Conservation (phyloP, 2,888 invertebrate genomes). For the Dolichomitus sp. region DNA sequence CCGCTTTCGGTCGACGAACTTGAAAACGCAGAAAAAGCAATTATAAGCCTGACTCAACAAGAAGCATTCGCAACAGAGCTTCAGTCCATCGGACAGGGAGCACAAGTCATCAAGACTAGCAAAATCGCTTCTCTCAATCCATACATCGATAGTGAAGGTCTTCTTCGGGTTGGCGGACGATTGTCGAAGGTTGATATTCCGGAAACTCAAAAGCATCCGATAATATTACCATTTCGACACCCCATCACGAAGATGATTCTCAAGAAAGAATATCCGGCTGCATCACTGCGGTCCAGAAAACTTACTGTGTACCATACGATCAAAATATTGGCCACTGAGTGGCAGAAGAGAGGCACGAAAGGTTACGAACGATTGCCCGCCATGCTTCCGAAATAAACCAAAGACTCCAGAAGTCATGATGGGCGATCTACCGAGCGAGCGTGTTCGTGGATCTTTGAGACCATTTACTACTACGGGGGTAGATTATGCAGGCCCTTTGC, state of each 20-base stretch:
- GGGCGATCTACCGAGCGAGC: too few species aligned
- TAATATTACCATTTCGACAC: conserved; percentile 36
- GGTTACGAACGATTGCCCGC: conserved; percentile 73
- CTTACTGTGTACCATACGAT: conserved; percentile 59
- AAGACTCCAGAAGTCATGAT: too few species aligned
- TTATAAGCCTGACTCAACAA: conserved; percentile 45
- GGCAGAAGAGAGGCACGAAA: conserved; percentile 68
- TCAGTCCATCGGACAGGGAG: conserved; percentile 1
- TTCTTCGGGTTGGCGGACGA: conserved; percentile 58
- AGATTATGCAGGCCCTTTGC: too few species aligned
- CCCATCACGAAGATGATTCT: conserved; percentile 47
- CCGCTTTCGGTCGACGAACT: conserved; percentile 43
- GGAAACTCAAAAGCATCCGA: conserved; percentile 40
- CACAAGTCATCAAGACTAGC: conserved; percentile 33
- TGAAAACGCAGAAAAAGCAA: conserved; percentile 34
- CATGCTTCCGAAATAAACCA: conserved; percentile 76
- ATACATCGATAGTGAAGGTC: conserved; percentile 39
- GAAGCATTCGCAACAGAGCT: conserved; percentile 40
- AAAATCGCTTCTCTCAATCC: conserved; percentile 40
- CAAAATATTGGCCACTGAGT: conserved; percentile 75
- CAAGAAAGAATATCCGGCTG: conserved; percentile 54
- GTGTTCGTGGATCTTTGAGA: too few species aligned
- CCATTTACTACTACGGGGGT: too few species aligned
- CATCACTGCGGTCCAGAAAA: conserved; percentile 68
- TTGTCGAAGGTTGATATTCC: conserved; percentile 38